Evolutionary conservation across 2,797 vertebrate species (phyloP).

Genomic region (Takifugu rubripes): DNA sequence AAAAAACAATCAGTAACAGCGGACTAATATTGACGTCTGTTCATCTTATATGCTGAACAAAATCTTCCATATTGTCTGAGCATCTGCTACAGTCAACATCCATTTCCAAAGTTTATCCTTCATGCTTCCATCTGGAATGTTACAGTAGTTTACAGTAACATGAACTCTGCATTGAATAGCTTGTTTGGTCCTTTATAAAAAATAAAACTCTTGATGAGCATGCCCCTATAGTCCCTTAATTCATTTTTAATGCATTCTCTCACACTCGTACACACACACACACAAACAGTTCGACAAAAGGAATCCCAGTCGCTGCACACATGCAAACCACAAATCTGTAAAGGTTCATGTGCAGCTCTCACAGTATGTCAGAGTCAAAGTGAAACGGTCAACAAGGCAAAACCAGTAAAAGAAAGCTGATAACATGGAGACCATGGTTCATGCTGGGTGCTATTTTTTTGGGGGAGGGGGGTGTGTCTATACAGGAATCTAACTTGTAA

Average conservation of each 20-base stretch:
- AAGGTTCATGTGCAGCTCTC: conserved; percentile 48
- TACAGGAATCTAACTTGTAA: conserved; percentile 42
- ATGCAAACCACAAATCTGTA: conserved; percentile 29
- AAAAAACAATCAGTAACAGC: conserved; percentile 54
- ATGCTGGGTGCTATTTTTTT: background rate
- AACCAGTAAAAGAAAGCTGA: conserved; percentile 23
- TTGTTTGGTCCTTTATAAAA: conserved; percentile 69
- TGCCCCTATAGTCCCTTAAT: conserved; percentile 73
- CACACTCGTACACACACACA: background rate
- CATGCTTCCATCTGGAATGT: conserved; percentile 55
- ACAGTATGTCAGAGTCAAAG: conserved; percentile 67
- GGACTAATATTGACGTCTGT: conserved; percentile 30
- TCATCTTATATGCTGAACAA: conserved; percentile 46
- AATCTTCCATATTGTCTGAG: conserved; percentile 44
- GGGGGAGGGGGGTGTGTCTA: conserved; percentile 28
- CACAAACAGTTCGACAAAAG: conserved; percentile 26
- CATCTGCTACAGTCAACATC: conserved; percentile 67
- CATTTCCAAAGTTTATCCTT: conserved; percentile 59
- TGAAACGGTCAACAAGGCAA: conserved; percentile 61
- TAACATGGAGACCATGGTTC: conserved; percentile 9
- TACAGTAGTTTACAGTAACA: conserved; percentile 39
- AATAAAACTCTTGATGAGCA: conserved; percentile 73
- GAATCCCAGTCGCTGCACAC: conserved; percentile 26
- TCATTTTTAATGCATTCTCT: conserved; percentile 31
- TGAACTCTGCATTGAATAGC: conserved; percentile 40